Conservation (phyloP, 2,888 invertebrate genomes). For the Oscheius myriophilus region DNA sequence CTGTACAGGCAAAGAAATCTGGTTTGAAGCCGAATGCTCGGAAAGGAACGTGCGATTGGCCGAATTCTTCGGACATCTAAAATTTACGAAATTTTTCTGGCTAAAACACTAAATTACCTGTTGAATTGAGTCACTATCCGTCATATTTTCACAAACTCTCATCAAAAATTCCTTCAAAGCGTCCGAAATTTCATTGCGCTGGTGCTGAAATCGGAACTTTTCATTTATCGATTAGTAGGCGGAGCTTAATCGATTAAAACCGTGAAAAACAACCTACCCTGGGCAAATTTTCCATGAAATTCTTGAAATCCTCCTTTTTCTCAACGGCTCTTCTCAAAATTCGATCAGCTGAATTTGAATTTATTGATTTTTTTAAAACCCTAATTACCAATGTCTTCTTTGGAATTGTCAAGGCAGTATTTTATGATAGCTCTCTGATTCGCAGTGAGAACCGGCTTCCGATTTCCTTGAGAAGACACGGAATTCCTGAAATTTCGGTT, state of each 20-base stretch:
- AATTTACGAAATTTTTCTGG: conserved; percentile 1
- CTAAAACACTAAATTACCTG: conserved; percentile 18
- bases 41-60: conserved; percentile 55
- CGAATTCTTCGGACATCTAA: conserved; percentile 52
- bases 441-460: conserved; percentile 48
- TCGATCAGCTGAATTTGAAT: conserved; percentile 40
- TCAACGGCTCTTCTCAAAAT: conserved; percentile 60
- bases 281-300: conserved; percentile 54
- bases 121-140: conserved; percentile 47
- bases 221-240: too few species aligned
- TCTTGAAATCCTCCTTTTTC: conserved; percentile 53
- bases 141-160: conserved; percentile 50
- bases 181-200: conserved; percentile 50
- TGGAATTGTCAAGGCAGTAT: conserved; percentile 63
- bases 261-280: conserved; percentile 14
- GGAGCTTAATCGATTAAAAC: too few species aligned
- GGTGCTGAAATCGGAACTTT: conserved; percentile 37
- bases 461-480: conserved; percentile 49
- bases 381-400: conserved; percentile 57
- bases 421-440: conserved; percentile 60
- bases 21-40: conserved; percentile 59
- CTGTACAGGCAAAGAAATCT: conserved; percentile 63
- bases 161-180: conserved; percentile 55
- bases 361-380: too few species aligned
- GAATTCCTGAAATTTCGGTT: conserved; percentile 30